A percentile compares a stretch with the other conserved stretches of the same genome.
These are phyloP conservation scores for Mechanitis mazaeus DNA, from an alignment of 2,888 invertebrate species.

Conservation along the genomic window DNA sequence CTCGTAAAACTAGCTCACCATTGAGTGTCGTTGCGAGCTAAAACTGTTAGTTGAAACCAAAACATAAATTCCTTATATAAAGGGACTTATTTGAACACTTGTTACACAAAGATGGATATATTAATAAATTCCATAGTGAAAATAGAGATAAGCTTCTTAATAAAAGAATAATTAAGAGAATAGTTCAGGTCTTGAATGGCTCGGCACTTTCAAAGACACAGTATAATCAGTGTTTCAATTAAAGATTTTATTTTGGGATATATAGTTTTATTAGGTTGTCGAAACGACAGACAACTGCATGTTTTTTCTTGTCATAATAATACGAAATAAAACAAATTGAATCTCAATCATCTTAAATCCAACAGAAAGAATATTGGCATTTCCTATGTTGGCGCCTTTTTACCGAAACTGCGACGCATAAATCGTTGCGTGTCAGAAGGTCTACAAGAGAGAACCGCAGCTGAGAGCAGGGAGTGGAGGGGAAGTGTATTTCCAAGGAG, in stretches of 20 bases:
- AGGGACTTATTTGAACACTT: too few species aligned
- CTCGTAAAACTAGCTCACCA: slow-evolving; percentile 11
- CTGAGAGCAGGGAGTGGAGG: slow-evolving; percentile 10
- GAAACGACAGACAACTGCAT: too few species aligned
- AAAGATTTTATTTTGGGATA: too few species aligned
- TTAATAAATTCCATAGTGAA: too few species aligned
- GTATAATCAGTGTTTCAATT: too few species aligned
- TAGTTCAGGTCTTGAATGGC: too few species aligned
- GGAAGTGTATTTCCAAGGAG: slow-evolving; percentile 27
- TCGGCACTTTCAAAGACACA: too few species aligned
- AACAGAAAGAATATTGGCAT: neutral
- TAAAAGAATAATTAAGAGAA: too few species aligned
- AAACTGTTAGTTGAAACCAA: slow-evolving; percentile 4
- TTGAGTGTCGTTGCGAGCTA: slow-evolving; percentile 3
- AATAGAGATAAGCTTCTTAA: too few species aligned
- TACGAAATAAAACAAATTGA: too few species aligned
- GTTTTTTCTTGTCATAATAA: too few species aligned
- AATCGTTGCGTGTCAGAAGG: slow-evolving; percentile 24
- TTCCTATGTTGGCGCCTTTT: slow-evolving; percentile 22
- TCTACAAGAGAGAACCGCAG: slow-evolving; percentile 13
- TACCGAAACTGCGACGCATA: slow-evolving; percentile 27
- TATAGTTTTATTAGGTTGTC: too few species aligned
- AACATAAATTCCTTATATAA: slow-evolving; percentile 1
- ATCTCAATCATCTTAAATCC: neutral
- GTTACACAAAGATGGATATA: neutral